Evolutionary conservation across 2,797 vertebrate genomes (phyloP).

Genomic region (Echiichthys vipera): DNA sequence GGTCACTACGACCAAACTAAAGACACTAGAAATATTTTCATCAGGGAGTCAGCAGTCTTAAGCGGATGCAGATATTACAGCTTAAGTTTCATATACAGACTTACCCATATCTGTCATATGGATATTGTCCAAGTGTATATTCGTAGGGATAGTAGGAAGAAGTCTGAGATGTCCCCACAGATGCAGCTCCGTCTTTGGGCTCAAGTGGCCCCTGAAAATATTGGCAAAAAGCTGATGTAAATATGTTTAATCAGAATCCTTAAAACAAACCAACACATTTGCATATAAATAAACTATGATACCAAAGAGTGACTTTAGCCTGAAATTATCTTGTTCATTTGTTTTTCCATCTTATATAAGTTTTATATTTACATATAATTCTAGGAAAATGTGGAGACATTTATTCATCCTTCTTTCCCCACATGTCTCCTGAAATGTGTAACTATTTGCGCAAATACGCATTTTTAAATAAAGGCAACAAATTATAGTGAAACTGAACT

Average conservation of each 20-base stretch:
- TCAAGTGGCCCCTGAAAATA: constrained; percentile 89
- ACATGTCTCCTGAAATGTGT: not conserved
- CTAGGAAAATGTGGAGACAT: not conserved
- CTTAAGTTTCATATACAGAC: constrained; percentile 20
- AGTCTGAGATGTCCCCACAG: constrained; percentile 87
- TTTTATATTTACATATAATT: not conserved
- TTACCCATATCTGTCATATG: constrained; percentile 93
- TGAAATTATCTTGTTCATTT: not conserved
- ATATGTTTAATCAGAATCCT: not conserved
- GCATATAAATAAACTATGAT: not conserved
- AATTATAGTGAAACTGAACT: constrained; percentile 20
- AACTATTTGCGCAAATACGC: not conserved
- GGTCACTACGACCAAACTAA: not conserved
- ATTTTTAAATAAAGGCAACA: not conserved
- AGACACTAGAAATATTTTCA: not conserved
- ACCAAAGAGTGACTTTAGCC: not conserved
- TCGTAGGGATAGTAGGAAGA: constrained; percentile 93
- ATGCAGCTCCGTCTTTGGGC: constrained; percentile 88
- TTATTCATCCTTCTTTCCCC: not conserved
- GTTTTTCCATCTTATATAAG: too few species aligned
- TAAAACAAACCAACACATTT: not conserved
- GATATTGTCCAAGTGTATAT: constrained; percentile 92
- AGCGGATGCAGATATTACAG: not conserved
- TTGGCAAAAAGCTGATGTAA: not conserved
- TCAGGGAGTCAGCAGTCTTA: not conserved